phyloP scores from a whole-genome alignment of 2,797 vertebrate genomes.

The Lagothrix lagotricha region DNA sequence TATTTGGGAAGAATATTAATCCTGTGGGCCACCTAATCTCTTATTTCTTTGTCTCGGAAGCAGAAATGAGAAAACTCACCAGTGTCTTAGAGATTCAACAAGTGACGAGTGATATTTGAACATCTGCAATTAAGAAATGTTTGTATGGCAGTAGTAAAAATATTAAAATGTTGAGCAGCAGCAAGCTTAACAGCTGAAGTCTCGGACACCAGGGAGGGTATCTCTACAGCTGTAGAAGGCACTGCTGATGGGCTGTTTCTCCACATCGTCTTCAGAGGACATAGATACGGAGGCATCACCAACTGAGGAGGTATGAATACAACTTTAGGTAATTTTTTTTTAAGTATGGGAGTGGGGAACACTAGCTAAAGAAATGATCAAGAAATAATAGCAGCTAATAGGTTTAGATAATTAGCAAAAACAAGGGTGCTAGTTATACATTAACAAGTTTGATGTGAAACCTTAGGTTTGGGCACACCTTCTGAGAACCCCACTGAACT shows the following conservation, averaged over 20 bases:
- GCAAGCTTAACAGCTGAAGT: background rate
- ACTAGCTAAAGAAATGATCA: background rate
- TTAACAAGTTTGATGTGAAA: background rate
- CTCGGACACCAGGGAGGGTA: background rate
- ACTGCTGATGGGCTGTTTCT: background rate
- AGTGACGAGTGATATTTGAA: background rate
- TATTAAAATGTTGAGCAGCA: background rate
- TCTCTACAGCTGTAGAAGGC: background rate
- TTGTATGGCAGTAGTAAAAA: background rate
- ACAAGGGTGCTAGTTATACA: background rate
- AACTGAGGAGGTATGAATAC: background rate
- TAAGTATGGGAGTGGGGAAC: background rate
- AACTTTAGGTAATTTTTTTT: background rate
- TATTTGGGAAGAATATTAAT: background rate
- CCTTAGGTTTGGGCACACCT: background rate
- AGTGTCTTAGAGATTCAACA: background rate
- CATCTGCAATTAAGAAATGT: background rate
- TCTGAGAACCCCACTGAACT: background rate
- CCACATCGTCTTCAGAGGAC: background rate
- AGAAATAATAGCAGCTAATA: background rate
- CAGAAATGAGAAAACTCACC: background rate
- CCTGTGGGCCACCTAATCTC: background rate
- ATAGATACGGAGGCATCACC: background rate
- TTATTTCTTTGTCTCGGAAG: conserved; percentile 23
- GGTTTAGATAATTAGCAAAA: background rate